phyloP scores from a whole-genome alignment of 2,888 invertebrate genomes.

The Clostera curtula region DNA sequence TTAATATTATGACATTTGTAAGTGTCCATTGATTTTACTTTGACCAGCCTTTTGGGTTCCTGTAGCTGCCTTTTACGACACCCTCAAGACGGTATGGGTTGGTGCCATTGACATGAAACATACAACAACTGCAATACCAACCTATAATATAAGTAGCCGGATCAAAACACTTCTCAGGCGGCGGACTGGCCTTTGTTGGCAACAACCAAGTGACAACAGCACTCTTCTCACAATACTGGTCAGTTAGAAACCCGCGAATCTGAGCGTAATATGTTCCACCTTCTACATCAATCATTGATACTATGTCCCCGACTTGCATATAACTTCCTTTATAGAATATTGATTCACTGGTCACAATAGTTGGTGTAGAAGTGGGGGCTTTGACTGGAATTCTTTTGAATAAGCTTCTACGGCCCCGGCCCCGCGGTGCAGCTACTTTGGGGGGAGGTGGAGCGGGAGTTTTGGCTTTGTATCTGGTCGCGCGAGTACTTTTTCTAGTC shows the following conservation, averaged over 20 bases:
- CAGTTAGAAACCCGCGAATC: conserved; percentile 90
- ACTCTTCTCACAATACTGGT: conserved; percentile 95
- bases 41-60: too few species aligned
- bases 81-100: too few species aligned
- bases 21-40: too few species aligned
- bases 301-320: conserved; percentile 93
- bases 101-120: too few species aligned
- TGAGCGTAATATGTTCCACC: conserved; percentile 91
- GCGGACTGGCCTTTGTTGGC: conserved; percentile 87
- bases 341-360: conserved; percentile 86
- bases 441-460: conserved; percentile 38
- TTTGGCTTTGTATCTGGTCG: conserved; percentile 72
- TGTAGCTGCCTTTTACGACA: too few species aligned
- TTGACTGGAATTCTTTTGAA: conserved; percentile 87
- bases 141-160: conserved; percentile 93
- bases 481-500: conserved; percentile 76
- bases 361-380: conserved; percentile 87
- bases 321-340: conserved; percentile 77
- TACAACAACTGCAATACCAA: too few species aligned
- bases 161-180: conserved; percentile 86
- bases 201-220: conserved; percentile 94
- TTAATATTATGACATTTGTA: too few species aligned
- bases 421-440: conserved; percentile 70
- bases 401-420: conserved; percentile 84
- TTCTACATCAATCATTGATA: conserved; percentile 85